These are phyloP conservation scores for Xerus inauris DNA, from an alignment of 2,113 vertebrate genomes.

Conservation along the genomic window DNA sequence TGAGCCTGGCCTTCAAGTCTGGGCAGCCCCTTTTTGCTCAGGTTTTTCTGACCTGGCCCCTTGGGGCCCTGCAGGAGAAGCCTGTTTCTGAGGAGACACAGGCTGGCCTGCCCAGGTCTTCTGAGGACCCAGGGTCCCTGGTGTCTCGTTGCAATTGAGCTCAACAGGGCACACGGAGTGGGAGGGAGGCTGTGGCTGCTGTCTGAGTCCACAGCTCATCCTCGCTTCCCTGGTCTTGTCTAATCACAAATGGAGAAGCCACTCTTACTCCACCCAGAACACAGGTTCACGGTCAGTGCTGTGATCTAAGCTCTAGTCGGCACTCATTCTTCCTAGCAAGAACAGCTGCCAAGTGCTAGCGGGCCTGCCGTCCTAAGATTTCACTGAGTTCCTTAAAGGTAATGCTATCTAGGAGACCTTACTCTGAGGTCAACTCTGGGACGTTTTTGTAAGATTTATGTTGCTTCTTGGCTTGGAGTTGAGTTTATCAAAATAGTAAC, in stretches of 20 bases:
- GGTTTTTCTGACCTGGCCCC: not conserved
- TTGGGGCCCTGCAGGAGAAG: not conserved
- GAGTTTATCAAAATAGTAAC: slow-evolving; percentile 26
- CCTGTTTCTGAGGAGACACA: not conserved
- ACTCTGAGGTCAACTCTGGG: not conserved
- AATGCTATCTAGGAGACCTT: not conserved
- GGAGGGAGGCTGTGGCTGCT: not conserved
- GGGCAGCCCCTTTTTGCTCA: not conserved
- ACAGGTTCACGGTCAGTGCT: not conserved
- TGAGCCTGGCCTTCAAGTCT: not conserved
- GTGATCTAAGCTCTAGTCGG: too few relatives aligned
- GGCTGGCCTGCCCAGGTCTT: not conserved
- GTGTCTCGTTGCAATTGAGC: not conserved
- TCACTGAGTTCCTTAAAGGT: slow-evolving; percentile 25
- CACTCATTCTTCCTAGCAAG: not conserved
- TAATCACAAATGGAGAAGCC: not conserved
- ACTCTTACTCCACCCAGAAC: not conserved
- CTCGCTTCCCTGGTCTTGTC: not conserved
- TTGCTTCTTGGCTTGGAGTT: not conserved
- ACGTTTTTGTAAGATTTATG: not conserved
- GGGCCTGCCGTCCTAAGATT: not conserved
- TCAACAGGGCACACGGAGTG: not conserved
- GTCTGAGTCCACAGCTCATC: accelerated
- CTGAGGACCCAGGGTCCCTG: not conserved
- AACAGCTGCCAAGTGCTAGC: not conserved